Evolutionary conservation across 2,888 invertebrate genomes (phyloP).

Genomic region (Ectemnius lituratus): DNA sequence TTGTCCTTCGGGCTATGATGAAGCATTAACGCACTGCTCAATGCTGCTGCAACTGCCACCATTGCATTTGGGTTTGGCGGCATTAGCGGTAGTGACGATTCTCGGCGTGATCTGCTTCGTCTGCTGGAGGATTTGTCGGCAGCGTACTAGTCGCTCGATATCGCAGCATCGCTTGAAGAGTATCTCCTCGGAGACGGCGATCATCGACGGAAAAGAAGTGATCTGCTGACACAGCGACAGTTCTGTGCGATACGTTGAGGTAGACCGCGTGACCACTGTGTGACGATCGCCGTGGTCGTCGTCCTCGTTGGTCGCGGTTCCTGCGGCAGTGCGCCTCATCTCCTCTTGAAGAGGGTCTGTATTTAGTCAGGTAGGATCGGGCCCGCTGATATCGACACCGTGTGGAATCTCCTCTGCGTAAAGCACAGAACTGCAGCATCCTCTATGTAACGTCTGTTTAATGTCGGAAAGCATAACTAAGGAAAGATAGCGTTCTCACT

Average conservation of each 20-base stretch:
- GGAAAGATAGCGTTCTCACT: constrained; percentile 8
- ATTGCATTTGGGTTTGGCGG: constrained; percentile 82
- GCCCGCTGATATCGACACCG: constrained; percentile 1
- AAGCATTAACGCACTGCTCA: constrained; percentile 88
- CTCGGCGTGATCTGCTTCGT: constrained; percentile 70
- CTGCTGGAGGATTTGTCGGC: constrained; percentile 79
- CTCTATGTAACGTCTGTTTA: constrained; percentile 8
- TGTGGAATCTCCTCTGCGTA: constrained; percentile 59
- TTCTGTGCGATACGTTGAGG: constrained; percentile 95
- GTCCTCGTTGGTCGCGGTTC: constrained; percentile 28
- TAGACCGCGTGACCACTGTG: constrained; percentile 94
- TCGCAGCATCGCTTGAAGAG: constrained; percentile 89
- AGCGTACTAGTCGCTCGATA: constrained; percentile 86
- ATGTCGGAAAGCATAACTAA: constrained; percentile 11
- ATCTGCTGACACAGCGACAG: constrained; percentile 98
- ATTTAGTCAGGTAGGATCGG: too few species aligned
- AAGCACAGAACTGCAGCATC: constrained; percentile 70
- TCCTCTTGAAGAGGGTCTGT: constrained; percentile 38
- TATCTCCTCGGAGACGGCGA: constrained; percentile 89
- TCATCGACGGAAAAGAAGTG: constrained; percentile 91
- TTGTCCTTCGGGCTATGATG: constrained; percentile 82
- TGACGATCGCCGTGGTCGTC: constrained; percentile 80
- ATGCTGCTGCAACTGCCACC: constrained; percentile 88
- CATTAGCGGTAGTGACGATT: constrained; percentile 76
- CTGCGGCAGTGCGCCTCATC: constrained; percentile 21